These are phyloP conservation scores for Philaethria dido DNA, from an alignment of 2,888 invertebrate species.

Conservation along the genomic window DNA sequence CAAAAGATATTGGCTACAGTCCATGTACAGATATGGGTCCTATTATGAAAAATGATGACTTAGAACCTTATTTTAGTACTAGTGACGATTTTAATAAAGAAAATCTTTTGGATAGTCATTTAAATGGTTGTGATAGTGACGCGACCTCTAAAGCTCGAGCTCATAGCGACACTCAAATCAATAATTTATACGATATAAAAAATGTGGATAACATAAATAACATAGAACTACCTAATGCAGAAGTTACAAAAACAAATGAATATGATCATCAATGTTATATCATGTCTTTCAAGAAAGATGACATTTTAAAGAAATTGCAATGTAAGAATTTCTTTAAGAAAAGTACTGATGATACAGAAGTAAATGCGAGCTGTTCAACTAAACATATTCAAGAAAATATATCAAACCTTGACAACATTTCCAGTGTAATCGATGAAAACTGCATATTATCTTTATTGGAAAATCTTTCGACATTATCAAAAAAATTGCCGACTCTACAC, in stretches of 20 bases:
- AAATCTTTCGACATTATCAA: conserved; percentile 63
- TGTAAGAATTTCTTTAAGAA: conserved; percentile 45
- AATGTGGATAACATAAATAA: background rate
- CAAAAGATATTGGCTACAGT: conserved; percentile 35
- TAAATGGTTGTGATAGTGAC: conserved; percentile 58
- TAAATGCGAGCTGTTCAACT: conserved; percentile 19
- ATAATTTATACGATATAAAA: background rate
- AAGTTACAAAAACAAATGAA: conserved; percentile 25
- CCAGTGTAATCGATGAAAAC: conserved; percentile 64
- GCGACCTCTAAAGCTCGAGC: conserved; percentile 56
- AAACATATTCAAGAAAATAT: conserved; percentile 46
- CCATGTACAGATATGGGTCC: conserved; percentile 11
- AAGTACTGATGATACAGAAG: conserved; percentile 39
- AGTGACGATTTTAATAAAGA: conserved; percentile 26
- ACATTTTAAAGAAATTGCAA: conserved; percentile 36
- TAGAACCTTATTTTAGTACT: conserved; percentile 37
- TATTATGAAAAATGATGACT: conserved; percentile 20
- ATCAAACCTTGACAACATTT: conserved; percentile 55
- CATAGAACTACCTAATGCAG: background rate
- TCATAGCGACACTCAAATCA: background rate
- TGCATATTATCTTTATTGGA: conserved; percentile 68
- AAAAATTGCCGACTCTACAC: conserved; percentile 51
- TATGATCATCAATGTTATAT: conserved; percentile 59
- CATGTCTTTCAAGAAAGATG: conserved; percentile 56
- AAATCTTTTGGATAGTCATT: conserved; percentile 38